Evolutionary conservation across 92 coral and sea anemone species (phyloP), one percentile per base, ranked within the genome.

Genomic region (Bergia sp.): DNA sequence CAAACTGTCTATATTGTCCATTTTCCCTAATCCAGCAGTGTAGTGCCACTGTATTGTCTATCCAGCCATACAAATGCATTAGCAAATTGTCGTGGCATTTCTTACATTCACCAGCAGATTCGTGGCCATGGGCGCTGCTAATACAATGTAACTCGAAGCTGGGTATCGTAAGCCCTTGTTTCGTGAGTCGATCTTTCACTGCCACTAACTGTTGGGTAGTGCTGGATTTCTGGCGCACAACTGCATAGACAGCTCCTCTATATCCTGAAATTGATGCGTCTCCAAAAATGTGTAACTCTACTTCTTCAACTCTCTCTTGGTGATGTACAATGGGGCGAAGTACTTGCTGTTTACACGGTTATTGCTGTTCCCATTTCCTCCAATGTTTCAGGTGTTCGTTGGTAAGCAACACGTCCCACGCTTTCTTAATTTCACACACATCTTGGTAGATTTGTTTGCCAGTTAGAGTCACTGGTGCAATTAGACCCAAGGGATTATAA

Each of bases 381-480:
- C 90, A 90, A 36, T 71, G 80, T 43, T 88, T 82, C 21, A 50
- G 76, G 50, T 75, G 85, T 4, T 79, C 90, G 61, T 47, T 21
- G 58, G 61, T 29, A 11, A 90, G 85, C 9, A 45, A 41, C 37
- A 88, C 81, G 21, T 90, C 93, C 95, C 95, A 92, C 72, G 90
- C 85, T 40, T 64, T 50, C 76, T 90, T 93, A 12, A 85, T 45
- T 82, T 90, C 88, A 58, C 92, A 90, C 41, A 88, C 85, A 12
- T 89, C 93, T 6, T 91, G 86, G 49, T 90, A 93, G 37, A 93
- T 88, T 21, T 88, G 83, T 36, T 93, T 93, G 64, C 93, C 93
- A 2, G 57, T 23, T 76, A 90, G 90, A n/a, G 90, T 83, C 73
- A 36, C 79, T 3, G 89, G 94, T 20, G 91, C 77, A 65, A 89